phyloP scores from a whole-genome alignment of 2,113 vertebrate species.

The human region GRCh38 chr6:70161001-70161500 shows the following conservation, averaged over 20 bases:
- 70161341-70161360: neutral
- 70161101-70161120: neutral
- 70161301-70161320: neutral
- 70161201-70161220: neutral
- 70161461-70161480: neutral
- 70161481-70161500: no score
- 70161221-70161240: neutral
- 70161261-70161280: neutral
- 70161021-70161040: neutral
- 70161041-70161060: neutral
- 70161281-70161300: neutral
- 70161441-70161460: neutral
- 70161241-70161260: neutral
- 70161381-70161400: neutral
- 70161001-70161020: neutral
- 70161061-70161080: neutral
- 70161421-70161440: neutral
- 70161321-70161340: neutral
- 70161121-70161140: neutral
- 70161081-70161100: constrained; percentile 23
- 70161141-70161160: neutral
- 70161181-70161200: constrained; percentile 19
- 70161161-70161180: constrained; percentile 13
- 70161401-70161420: neutral
- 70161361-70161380: neutral